Conservation (phyloP, 2,797 vertebrate species). For the Acridotheres tristis region DNA sequence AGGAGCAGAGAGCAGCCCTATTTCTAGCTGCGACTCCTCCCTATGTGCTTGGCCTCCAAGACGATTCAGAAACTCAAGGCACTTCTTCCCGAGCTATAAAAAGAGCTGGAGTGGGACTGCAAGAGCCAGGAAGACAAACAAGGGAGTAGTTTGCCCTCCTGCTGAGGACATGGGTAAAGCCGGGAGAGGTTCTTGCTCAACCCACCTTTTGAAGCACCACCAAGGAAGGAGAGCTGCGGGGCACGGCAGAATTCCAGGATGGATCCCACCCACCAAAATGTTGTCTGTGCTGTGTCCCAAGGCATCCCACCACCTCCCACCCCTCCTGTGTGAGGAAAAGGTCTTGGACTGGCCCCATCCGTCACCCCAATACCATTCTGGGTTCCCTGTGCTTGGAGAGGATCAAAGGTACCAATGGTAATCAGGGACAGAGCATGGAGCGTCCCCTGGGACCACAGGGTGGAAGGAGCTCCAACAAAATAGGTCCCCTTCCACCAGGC, state of each 20-base stretch:
- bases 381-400: not conserved
- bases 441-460: not conserved
- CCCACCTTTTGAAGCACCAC: not conserved
- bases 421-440: not conserved
- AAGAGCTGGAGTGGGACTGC: constrained; percentile 25
- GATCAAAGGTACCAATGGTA: rapidly evolving
- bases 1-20: constrained; percentile 21
- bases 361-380: not conserved
- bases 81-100: constrained; percentile 32
- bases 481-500: not conserved
- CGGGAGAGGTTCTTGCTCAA: not conserved
- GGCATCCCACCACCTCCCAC: not conserved
- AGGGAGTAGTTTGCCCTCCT: not conserved
- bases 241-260: not conserved
- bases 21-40: constrained; percentile 41
- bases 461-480: not conserved
- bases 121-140: not conserved
- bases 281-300: rapidly evolving
- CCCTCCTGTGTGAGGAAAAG: not conserved
- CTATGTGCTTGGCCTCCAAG: constrained; percentile 27
- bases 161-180: not conserved
- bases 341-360: not conserved
- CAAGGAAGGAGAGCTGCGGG: not conserved
- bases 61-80: not conserved
- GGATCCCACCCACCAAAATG: not conserved